Conservation (phyloP, 2,797 vertebrate genomes). For the Nannoperca obscura region DNA sequence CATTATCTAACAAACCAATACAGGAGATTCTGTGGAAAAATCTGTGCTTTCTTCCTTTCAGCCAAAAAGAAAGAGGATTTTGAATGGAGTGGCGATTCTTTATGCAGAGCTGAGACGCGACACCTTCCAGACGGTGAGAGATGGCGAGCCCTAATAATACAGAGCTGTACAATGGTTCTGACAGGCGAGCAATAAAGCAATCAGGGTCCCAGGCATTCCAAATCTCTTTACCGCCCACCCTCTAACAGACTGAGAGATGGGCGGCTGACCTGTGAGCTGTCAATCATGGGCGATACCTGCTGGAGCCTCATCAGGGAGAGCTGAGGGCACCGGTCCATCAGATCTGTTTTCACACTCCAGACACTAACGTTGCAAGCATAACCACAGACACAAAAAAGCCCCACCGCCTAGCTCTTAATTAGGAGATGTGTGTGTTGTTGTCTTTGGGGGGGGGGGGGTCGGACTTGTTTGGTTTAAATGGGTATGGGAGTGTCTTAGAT, state of each 20-base stretch:
- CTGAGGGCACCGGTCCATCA: conserved; percentile 85
- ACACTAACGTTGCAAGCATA: conserved; percentile 84
- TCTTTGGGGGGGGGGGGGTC: conserved; percentile 13
- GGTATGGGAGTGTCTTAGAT: conserved; percentile 80
- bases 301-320: conserved; percentile 84
- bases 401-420: conserved; percentile 84
- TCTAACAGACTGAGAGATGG: conserved; percentile 86
- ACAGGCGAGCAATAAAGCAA: conserved; percentile 88
- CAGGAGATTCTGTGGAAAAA: conserved; percentile 82
- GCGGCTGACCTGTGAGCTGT: conserved; percentile 88
- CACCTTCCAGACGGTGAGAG: conserved; percentile 86
- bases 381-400: conserved; percentile 77
- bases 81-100: conserved; percentile 85
- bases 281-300: conserved; percentile 88
- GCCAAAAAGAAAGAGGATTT: conserved; percentile 82
- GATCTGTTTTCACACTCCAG: conserved; percentile 88
- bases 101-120: conserved; percentile 84
- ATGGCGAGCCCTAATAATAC: conserved; percentile 87
- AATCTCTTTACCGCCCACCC: conserved; percentile 88
- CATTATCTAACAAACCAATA: conserved; percentile 84
- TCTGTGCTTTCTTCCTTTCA: conserved; percentile 81
- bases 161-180: conserved; percentile 86
- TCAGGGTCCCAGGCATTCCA: conserved; percentile 87
- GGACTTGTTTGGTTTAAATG: conserved; percentile 83
- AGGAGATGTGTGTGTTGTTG: conserved; percentile 75